These are phyloP conservation scores for Litocranius walleri DNA, from an alignment of 2,113 vertebrate genomes.

Conservation along the genomic window DNA sequence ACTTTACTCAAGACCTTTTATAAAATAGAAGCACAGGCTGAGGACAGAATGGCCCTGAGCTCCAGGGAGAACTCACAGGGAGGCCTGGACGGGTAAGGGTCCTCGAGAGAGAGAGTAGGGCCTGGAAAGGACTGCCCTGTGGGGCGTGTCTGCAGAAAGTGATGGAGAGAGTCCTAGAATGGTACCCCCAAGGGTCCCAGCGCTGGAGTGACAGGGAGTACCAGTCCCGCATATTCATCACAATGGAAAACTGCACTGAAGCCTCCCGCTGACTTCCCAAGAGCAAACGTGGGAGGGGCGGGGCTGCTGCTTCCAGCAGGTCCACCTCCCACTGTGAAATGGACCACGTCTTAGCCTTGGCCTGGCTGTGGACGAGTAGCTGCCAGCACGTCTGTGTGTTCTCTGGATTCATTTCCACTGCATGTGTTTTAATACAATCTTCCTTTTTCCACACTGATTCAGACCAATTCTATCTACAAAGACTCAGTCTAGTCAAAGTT, in stretches of 20 bases:
- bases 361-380: not conserved
- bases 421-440: not conserved
- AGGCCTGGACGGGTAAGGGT: not conserved
- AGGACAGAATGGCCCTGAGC: rapidly evolving
- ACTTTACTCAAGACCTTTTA: not conserved
- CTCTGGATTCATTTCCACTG: not conserved
- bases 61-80: not conserved
- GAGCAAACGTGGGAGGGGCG: not conserved
- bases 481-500: not conserved
- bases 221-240: rapidly evolving
- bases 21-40: rapidly evolving
- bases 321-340: rapidly evolving
- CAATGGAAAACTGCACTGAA: rapidly evolving
- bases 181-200: too few species aligned
- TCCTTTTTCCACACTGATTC: conserved; percentile 6
- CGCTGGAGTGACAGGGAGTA: rapidly evolving
- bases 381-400: not conserved
- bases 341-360: not conserved
- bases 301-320: not conserved
- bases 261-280: not conserved
- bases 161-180: rapidly evolving
- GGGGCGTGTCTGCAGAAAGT: not conserved
- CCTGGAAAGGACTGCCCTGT: rapidly evolving
- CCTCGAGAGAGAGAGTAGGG: not conserved
- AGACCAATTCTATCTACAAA: not conserved